These are phyloP conservation scores for Plumapathes pennacea DNA, from an alignment of 92 coral and sea anemone genomes.

Conservation along the genomic window DNA sequence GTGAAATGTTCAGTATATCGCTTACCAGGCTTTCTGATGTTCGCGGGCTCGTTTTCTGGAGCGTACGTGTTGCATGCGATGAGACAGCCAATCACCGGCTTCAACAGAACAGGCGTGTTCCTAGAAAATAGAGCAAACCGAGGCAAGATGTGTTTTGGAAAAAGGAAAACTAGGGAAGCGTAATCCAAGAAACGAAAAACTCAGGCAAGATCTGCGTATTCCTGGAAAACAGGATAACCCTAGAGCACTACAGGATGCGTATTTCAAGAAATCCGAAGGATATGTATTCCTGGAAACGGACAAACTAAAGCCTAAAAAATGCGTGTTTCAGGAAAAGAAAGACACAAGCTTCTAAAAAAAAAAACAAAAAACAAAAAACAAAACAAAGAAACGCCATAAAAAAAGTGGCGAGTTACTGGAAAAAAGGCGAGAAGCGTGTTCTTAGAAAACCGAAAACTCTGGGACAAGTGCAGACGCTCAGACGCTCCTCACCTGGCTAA, in stretches of 20 bases:
- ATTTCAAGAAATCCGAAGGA: too few relatives aligned
- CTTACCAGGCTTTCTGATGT: slow-evolving; percentile 76
- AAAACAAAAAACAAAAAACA: not conserved
- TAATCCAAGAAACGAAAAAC: too few relatives aligned
- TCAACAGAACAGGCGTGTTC: slow-evolving; percentile 61
- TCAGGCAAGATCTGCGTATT: too few relatives aligned
- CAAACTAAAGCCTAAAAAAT: too few relatives aligned
- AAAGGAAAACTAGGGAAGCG: not conserved
- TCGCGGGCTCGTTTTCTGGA: slow-evolving; percentile 77
- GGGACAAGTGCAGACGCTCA: too few relatives aligned
- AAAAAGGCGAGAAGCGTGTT: not conserved
- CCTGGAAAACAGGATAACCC: too few relatives aligned
- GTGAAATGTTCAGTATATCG: not conserved
- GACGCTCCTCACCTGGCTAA: slow-evolving; percentile 68
- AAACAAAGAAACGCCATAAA: not conserved
- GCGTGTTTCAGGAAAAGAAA: too few relatives aligned
- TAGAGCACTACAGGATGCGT: too few relatives aligned
- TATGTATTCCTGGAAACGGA: too few relatives aligned
- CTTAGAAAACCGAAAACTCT: too few relatives aligned
- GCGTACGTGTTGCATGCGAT: slow-evolving; percentile 75
- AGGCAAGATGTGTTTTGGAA: not conserved
- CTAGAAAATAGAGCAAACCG: slow-evolving; percentile 20
- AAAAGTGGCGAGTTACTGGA: not conserved
- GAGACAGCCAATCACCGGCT: slow-evolving; percentile 69
- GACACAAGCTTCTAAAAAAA: too few relatives aligned